Conservation (phyloP, 30 jellyfish, hydroid and myxozoan genomes). For the Cassiopea andromeda region DNA sequence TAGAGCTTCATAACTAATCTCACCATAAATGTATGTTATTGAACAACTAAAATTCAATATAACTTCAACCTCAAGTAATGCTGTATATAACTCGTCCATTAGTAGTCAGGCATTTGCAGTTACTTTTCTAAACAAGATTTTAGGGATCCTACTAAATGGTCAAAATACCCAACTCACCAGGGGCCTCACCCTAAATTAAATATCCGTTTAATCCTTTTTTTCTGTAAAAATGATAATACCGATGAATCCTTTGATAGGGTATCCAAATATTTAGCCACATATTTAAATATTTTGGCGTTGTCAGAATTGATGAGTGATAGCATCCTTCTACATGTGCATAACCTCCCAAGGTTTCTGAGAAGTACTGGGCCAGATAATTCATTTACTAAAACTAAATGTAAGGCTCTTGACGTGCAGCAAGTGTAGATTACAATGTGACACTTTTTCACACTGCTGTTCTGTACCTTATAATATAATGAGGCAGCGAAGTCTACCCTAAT, state of each 20-base stretch:
- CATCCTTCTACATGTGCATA: slow-evolving; percentile 14
- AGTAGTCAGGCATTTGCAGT: not conserved
- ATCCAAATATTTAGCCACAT: not conserved
- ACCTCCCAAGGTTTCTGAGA: not conserved
- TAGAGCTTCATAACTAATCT: not conserved
- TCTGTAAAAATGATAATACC: not conserved
- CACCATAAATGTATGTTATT: slow-evolving; percentile 7
- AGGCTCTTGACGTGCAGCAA: slow-evolving; percentile 49
- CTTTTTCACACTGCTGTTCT: slow-evolving; percentile 6
- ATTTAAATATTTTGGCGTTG: slow-evolving; percentile 32
- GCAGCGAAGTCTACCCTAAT: slow-evolving; percentile 53
- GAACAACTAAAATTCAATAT: slow-evolving; percentile 21
- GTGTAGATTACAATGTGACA: slow-evolving; percentile 40
- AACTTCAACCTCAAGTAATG: slow-evolving; percentile 18
- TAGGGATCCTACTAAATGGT: slow-evolving; percentile 22
- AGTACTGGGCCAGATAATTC: slow-evolving; percentile 12
- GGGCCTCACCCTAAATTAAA: slow-evolving; percentile 30
- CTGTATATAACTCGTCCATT: slow-evolving; percentile 40
- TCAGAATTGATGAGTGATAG: slow-evolving; percentile 10
- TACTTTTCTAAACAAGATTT: slow-evolving; percentile 37
- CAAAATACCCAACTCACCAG: slow-evolving; percentile 56
- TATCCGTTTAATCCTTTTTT: not conserved
- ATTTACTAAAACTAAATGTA: slow-evolving; percentile 41
- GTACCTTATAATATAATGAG: slow-evolving; percentile 8
- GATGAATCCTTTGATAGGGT: slow-evolving; percentile 2